These are phyloP conservation scores for Spinibarbus caldwelli DNA, from an alignment of 2,797 vertebrate species.

Conservation along the genomic window DNA sequence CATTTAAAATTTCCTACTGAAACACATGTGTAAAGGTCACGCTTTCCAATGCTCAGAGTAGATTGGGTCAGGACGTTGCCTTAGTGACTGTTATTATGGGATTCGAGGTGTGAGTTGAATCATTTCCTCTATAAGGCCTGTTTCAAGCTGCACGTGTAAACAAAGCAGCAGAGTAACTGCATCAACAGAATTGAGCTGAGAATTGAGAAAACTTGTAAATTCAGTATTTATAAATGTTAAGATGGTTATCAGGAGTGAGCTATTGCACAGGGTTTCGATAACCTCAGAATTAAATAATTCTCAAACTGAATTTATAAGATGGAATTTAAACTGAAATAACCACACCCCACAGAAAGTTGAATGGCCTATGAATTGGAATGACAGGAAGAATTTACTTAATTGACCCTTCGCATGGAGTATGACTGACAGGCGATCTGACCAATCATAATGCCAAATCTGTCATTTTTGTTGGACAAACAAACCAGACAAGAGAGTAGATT, in stretches of 20 bases:
- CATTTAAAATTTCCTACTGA: slow-evolving; percentile 76
- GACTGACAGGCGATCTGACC: not conserved
- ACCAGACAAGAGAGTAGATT: not conserved
- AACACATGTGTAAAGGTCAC: slow-evolving; percentile 84
- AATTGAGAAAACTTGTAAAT: too few species aligned
- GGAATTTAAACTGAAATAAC: not conserved
- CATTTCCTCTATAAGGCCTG: not conserved
- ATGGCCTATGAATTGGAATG: not conserved
- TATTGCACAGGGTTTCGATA: not conserved
- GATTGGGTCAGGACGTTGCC: slow-evolving; percentile 72
- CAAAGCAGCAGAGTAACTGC: not conserved
- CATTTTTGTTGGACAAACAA: not conserved
- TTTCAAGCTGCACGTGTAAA: not conserved
- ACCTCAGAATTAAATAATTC: not conserved
- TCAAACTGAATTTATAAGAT: not conserved
- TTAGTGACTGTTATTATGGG: slow-evolving; percentile 11
- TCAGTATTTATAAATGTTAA: not conserved
- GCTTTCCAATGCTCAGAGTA: slow-evolving; percentile 75
- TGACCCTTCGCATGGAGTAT: not conserved
- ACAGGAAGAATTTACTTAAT: not conserved
- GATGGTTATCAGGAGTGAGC: not conserved
- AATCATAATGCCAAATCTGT: not conserved
- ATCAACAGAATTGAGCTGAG: not conserved
- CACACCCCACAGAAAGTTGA: not conserved
- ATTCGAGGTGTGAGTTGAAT: not conserved